Conservation (phyloP, 2,113 vertebrate genomes). For the Daphoenositta chrysoptera region DNA sequence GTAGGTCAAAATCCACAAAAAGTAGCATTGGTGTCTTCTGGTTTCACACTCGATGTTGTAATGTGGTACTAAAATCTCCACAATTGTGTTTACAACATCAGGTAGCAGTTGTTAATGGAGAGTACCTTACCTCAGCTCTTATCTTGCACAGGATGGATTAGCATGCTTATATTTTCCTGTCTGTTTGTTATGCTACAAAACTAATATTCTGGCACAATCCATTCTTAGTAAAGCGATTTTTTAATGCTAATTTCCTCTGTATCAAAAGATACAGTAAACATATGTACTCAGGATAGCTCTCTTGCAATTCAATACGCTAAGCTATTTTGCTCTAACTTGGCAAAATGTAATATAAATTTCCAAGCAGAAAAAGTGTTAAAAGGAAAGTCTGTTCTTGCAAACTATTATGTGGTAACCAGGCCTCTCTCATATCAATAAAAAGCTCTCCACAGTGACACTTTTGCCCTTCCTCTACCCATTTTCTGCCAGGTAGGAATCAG, state of each 20-base stretch:
- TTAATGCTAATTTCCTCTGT: background rate
- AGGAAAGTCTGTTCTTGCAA: background rate
- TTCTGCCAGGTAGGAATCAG: slow-evolving; percentile 38
- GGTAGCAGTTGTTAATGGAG: slow-evolving; percentile 1
- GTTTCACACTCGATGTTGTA: background rate
- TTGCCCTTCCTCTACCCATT: background rate
- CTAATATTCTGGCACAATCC: background rate
- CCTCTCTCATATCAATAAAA: background rate
- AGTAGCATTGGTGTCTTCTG: background rate
- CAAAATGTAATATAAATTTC: background rate
- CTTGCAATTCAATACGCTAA: background rate
- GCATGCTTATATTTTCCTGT: background rate
- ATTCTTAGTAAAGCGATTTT: background rate
- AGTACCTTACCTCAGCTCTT: slow-evolving; percentile 15
- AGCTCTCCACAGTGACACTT: background rate
- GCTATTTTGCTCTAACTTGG: background rate
- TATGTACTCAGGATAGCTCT: background rate
- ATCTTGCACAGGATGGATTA: slow-evolving; percentile 2
- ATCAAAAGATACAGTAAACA: slow-evolving; percentile 19
- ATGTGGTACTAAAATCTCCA: background rate
- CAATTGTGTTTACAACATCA: background rate
- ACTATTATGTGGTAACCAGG: background rate
- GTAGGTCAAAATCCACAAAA: background rate
- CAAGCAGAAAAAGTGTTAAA: slow-evolving; percentile 2
- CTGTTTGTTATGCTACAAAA: background rate